phyloP scores from a whole-genome alignment of 2,888 invertebrate species.

The Unio delphinus region DNA sequence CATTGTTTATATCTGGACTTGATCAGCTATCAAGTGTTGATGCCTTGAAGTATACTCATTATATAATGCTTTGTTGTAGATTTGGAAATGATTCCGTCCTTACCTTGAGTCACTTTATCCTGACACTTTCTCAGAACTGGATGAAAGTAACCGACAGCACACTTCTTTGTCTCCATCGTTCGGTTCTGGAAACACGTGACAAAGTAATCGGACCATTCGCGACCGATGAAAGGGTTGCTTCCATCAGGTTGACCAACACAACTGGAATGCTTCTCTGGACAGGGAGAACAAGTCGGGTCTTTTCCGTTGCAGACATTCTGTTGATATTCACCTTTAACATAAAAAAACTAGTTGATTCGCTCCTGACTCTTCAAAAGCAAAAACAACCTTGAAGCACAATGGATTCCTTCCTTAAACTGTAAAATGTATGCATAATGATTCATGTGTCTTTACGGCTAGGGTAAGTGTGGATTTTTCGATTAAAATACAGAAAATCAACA shows the following conservation, averaged over 20 bases:
- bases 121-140: conserved; percentile 18
- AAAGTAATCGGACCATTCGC: conserved; percentile 30
- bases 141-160: conserved; percentile 30
- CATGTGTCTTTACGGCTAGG: no score
- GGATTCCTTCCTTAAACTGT: no score
- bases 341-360: background rate
- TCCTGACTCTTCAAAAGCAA: no score
- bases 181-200: conserved; percentile 36
- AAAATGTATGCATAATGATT: no score
- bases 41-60: no score
- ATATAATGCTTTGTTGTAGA: no score
- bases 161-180: conserved; percentile 24
- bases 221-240: conserved; percentile 20
- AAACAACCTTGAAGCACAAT: no score
- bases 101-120: conserved; percentile 25
- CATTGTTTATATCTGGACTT: no score
- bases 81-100: background rate
- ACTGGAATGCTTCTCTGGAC: conserved; percentile 30
- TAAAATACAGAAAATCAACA: no score
- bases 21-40: no score
- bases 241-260: conserved; percentile 40
- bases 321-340: conserved; percentile 29
- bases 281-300: conserved; percentile 29
- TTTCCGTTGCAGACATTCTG: conserved; percentile 26
- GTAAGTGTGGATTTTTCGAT: no score